Conservation (phyloP, 2,888 invertebrate genomes). For the Suillia variegata region DNA sequence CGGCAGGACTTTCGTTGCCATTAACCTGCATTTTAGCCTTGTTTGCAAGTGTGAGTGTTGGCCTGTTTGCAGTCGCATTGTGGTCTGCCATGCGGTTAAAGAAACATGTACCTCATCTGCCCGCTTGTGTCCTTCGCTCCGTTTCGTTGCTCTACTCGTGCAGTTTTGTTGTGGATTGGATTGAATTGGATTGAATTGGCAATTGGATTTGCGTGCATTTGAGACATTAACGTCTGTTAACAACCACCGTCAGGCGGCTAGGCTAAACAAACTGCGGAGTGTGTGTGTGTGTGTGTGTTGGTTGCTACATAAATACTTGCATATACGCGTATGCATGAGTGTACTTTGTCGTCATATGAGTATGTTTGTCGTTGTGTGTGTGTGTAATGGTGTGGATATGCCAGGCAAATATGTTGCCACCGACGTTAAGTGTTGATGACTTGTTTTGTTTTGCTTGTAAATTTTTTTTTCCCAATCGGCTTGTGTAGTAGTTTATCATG, state of each 20-base stretch:
- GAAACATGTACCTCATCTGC: too few species aligned
- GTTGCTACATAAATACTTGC: neutral
- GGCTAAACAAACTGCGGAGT: too few species aligned
- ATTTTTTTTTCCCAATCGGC: neutral
- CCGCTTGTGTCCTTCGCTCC: too few species aligned
- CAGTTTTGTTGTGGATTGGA: too few species aligned
- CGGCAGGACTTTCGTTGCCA: too few species aligned
- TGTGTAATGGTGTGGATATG: neutral
- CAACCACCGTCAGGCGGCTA: neutral
- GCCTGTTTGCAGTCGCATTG: slow-evolving; percentile 9
- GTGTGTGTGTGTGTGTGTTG: neutral
- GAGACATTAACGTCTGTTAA: slow-evolving; percentile 28
- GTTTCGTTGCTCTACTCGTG: too few species aligned
- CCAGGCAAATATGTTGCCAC: neutral
- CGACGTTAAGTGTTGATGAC: slow-evolving; percentile 5
- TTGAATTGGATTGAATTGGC: slow-evolving; percentile 18
- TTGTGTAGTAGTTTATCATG: slow-evolving; percentile 13
- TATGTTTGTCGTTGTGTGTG: neutral
- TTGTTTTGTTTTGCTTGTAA: neutral
- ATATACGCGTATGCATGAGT: neutral
- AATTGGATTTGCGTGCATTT: slow-evolving; percentile 26
- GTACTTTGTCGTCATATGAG: neutral
- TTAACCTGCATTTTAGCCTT: neutral
- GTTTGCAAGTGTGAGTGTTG: neutral
- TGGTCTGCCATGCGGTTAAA: too few species aligned